These are phyloP conservation scores for Anableps anableps DNA, from an alignment of 2,797 vertebrate species.

Conservation along the genomic window DNA sequence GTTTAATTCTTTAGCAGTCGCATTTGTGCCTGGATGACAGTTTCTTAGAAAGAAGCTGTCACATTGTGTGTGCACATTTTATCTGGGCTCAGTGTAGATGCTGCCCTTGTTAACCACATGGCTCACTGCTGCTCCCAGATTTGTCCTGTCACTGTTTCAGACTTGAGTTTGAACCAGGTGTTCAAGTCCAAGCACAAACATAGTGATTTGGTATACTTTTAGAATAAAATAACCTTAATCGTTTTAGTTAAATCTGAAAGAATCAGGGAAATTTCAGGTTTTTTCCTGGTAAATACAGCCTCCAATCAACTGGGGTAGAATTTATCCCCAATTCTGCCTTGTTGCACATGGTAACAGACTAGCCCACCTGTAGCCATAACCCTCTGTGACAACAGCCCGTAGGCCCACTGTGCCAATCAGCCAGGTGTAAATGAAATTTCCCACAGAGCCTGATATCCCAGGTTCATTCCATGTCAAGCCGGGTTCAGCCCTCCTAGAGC, in stretches of 20 bases:
- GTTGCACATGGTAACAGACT: conserved; percentile 29
- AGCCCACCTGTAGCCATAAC: conserved; percentile 64
- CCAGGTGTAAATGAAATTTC: conserved; percentile 67
- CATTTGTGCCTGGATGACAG: conserved; percentile 37
- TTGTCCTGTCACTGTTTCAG: conserved; percentile 56
- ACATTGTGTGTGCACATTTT: conserved; percentile 43
- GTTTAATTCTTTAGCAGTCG: conserved; percentile 48
- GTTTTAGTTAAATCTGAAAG: conserved; percentile 22
- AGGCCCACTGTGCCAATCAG: conserved; percentile 75
- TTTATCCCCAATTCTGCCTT: conserved; percentile 26
- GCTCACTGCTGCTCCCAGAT: conserved; percentile 38
- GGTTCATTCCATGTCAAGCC: conserved; percentile 66
- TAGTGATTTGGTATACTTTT: conserved; percentile 22
- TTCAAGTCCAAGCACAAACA: conserved; percentile 39
- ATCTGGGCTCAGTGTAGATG: conserved; percentile 20
- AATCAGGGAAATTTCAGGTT: conserved; percentile 2
- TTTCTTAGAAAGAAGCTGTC: conserved; percentile 40
- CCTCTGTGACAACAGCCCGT: conserved; percentile 66
- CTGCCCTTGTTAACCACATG: conserved; percentile 48
- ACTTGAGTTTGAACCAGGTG: conserved; percentile 42
- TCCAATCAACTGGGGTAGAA: conserved; percentile 22
- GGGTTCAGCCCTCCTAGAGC: conserved; percentile 57
- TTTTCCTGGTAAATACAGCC: background rate
- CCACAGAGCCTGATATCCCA: conserved; percentile 62
- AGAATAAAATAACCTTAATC: conserved; percentile 10